Conservation (phyloP, 1,140 invertebrate genomes). For the Tribolium castaneum region DNA sequence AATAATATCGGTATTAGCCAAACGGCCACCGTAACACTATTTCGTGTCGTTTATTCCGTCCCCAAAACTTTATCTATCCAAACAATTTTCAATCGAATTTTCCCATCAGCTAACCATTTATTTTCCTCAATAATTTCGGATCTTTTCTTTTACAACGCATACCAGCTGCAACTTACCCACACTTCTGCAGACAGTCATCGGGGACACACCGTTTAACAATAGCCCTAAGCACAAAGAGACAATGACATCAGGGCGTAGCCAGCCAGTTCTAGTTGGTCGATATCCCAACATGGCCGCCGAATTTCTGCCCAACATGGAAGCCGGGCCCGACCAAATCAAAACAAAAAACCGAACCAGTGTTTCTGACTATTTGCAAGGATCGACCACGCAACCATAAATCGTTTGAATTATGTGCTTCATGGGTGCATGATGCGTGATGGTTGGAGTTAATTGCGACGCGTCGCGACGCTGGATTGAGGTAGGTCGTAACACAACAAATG, state of each 20-base stretch:
- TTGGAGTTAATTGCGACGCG: slow-evolving; percentile 6
- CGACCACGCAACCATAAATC: slow-evolving; percentile 44
- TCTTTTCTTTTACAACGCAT: background rate
- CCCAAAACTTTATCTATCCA: background rate
- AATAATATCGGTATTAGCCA: background rate
- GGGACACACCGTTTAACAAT: slow-evolving; percentile 44
- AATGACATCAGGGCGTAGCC: slow-evolving; percentile 51
- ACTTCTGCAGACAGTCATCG: slow-evolving; percentile 38
- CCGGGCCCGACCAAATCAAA: slow-evolving; percentile 44
- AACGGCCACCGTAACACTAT: background rate
- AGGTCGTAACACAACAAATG: slow-evolving; percentile 51
- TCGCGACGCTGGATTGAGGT: slow-evolving; percentile 45
- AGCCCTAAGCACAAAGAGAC: slow-evolving; percentile 48
- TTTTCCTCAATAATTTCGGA: background rate
- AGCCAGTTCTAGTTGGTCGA: slow-evolving; percentile 52
- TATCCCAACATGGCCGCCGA: slow-evolving; percentile 52
- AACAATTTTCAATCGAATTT: background rate
- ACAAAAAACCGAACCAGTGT: slow-evolving; percentile 50
- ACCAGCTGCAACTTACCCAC: slow-evolving; percentile 40
- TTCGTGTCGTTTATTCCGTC: background rate
- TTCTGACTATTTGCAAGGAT: slow-evolving; percentile 46
- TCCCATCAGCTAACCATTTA: background rate
- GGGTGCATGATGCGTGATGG: slow-evolving; percentile 33
- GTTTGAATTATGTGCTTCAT: slow-evolving; percentile 29
- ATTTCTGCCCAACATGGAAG: slow-evolving; percentile 48